These are phyloP conservation scores for Brachypterus glaber DNA, from an alignment of 2,888 invertebrate genomes.

Conservation along the genomic window DNA sequence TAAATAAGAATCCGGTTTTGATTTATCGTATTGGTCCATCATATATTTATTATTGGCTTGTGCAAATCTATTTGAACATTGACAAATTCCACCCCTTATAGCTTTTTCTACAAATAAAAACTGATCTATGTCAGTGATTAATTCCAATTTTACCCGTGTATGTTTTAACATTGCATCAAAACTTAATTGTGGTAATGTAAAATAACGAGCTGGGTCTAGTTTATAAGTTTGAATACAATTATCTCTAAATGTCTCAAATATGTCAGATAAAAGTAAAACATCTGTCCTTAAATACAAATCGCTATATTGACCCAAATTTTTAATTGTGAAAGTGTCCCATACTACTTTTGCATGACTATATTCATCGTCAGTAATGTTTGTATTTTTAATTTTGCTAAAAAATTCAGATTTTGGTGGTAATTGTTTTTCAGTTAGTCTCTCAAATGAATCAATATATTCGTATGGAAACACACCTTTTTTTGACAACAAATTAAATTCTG, in stretches of 20 bases:
- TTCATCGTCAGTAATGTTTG: conserved; percentile 21
- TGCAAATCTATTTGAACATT: conserved; percentile 25
- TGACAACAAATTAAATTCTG: conserved; percentile 13
- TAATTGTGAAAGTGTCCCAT: conserved; percentile 28
- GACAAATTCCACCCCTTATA: conserved; percentile 29
- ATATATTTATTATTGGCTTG: conserved; percentile 35
- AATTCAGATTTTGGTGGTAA: conserved; percentile 24
- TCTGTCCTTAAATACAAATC: conserved; percentile 34
- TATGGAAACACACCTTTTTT: conserved; percentile 30
- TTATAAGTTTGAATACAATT: conserved; percentile 25
- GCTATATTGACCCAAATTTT: conserved; percentile 30
- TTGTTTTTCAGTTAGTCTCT: conserved; percentile 20
- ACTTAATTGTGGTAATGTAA: conserved; percentile 26
- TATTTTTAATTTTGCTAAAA: conserved; percentile 22
- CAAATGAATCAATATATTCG: conserved; percentile 25
- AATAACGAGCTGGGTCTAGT: conserved; percentile 29
- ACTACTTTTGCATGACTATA: conserved; percentile 31
- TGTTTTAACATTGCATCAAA: conserved; percentile 28
- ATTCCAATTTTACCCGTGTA: conserved; percentile 22
- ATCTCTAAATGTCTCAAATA: conserved; percentile 34
- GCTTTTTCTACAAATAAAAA: conserved; percentile 27
- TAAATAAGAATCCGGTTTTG: conserved; percentile 21
- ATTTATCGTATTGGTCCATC: conserved; percentile 21
- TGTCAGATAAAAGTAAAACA: conserved; percentile 31
- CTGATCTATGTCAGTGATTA: conserved; percentile 29